These are phyloP conservation scores for Cantharis lateralis DNA, from an alignment of 2,888 invertebrate species.

Conservation along the genomic window DNA sequence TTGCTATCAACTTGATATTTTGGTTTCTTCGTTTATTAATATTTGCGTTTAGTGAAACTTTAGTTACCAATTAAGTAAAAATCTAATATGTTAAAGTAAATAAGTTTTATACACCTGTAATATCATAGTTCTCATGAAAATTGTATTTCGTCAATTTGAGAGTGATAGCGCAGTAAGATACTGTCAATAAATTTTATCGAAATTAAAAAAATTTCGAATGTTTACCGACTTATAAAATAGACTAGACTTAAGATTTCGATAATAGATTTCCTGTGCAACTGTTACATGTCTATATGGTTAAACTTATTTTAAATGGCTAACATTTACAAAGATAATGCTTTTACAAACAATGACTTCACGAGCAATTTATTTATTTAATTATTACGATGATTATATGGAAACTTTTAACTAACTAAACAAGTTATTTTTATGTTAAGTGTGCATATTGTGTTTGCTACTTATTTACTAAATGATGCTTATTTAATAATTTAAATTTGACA, in stretches of 20 bases:
- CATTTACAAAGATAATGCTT: conserved; percentile 52
- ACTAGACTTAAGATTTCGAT: neutral
- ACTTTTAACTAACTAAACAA: neutral
- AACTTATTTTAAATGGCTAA: conserved; percentile 31
- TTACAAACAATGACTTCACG: conserved; percentile 46
- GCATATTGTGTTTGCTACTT: neutral
- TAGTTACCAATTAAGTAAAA: neutral
- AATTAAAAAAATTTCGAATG: too few relatives aligned
- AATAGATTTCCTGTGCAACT: conserved; percentile 13
- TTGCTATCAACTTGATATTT: neutral
- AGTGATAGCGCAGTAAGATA: neutral
- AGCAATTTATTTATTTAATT: conserved; percentile 27
- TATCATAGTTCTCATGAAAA: neutral
- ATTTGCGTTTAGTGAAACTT: neutral
- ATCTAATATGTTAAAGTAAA: neutral
- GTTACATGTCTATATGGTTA: conserved; percentile 31
- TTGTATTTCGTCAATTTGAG: neutral
- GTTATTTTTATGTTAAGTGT: neutral
- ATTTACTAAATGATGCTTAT: neutral
- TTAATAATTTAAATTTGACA: neutral
- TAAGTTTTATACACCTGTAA: neutral
- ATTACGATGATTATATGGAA: conserved; percentile 12
- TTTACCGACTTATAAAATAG: too few relatives aligned
- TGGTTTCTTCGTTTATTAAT: neutral
- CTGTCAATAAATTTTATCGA: neutral